Percentiles rank a stretch among this genome's conserved stretches.
phyloP scores from a whole-genome alignment of 2,113 vertebrate species.

The Meleagris gallopavo region DNA sequence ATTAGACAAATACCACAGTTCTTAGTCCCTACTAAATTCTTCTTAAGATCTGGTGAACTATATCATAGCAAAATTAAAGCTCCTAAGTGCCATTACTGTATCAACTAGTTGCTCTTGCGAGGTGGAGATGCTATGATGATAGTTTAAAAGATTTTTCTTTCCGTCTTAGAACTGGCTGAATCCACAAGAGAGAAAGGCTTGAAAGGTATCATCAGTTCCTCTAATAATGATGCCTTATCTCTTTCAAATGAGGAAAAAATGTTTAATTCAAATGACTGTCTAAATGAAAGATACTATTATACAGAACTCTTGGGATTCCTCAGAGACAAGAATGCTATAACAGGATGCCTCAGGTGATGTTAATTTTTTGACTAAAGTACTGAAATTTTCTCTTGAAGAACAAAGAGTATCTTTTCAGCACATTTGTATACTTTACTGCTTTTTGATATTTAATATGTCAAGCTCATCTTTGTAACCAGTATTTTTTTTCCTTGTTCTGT shows the following conservation, averaged over 20 bases:
- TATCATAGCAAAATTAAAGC: not conserved
- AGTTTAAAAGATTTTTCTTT: not conserved
- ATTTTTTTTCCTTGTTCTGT: not conserved
- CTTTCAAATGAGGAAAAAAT: conserved; percentile 29
- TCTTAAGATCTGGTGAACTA: not conserved
- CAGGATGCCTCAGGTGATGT: not conserved
- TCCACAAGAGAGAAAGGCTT: conserved; percentile 14
- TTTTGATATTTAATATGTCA: not conserved
- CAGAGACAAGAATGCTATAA: not conserved
- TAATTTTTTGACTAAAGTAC: not conserved
- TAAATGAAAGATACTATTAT: not conserved
- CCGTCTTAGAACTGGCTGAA: not conserved
- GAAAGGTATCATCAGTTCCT: conserved; percentile 4
- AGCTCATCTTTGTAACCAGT: not conserved
- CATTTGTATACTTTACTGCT: not conserved
- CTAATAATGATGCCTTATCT: conserved; percentile 28
- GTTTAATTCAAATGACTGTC: conserved; percentile 32
- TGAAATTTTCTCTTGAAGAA: not conserved
- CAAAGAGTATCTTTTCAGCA: not conserved
- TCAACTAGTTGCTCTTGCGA: not conserved
- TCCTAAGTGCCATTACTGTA: not conserved
- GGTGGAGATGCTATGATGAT: not conserved
- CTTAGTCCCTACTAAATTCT: not conserved
- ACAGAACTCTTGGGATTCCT: not conserved
- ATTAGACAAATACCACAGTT: not conserved